Evolutionary conservation across 2,888 invertebrate species (phyloP).

Genomic region (Apamea monoglypha): DNA sequence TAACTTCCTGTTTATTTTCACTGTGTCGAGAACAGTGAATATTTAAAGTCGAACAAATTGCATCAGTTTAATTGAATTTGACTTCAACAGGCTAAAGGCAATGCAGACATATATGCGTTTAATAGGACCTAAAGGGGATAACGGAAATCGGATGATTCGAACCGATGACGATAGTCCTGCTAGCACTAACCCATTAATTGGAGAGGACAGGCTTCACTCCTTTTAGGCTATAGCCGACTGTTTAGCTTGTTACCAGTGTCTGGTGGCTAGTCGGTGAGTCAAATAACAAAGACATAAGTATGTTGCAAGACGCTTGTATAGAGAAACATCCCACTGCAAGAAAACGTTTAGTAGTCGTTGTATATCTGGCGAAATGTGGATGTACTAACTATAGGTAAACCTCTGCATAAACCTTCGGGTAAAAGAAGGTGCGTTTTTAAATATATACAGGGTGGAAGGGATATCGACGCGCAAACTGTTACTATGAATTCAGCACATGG

Average conservation of each 20-base stretch:
- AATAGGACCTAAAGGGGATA: slow-evolving; percentile 29
- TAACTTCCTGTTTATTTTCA: background rate
- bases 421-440: background rate
- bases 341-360: background rate
- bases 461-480: background rate
- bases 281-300: background rate
- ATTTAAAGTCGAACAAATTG: slow-evolving; percentile 6
- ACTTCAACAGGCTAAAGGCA: slow-evolving; percentile 8
- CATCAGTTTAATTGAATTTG: slow-evolving; percentile 13
- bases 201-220: slow-evolving; percentile 22
- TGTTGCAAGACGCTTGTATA: background rate
- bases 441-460: background rate
- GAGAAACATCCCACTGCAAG: background rate
- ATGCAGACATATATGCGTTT: slow-evolving; percentile 30
- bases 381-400: background rate
- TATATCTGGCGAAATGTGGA: background rate
- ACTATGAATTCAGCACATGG: background rate
- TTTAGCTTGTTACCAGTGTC: slow-evolving; percentile 17
- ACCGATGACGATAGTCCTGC: slow-evolving; percentile 35
- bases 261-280: background rate
- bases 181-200: slow-evolving; percentile 43
- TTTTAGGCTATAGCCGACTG: slow-evolving; percentile 17
- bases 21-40: slow-evolving; percentile 4
- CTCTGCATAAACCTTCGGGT: background rate
- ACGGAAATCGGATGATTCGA: slow-evolving; percentile 44